Evolutionary conservation across 53 echinoderm and acorn worm species (phyloP), one percentile per base, ranked within the genome.

Genomic region (Paracentrotus lividus): DNA sequence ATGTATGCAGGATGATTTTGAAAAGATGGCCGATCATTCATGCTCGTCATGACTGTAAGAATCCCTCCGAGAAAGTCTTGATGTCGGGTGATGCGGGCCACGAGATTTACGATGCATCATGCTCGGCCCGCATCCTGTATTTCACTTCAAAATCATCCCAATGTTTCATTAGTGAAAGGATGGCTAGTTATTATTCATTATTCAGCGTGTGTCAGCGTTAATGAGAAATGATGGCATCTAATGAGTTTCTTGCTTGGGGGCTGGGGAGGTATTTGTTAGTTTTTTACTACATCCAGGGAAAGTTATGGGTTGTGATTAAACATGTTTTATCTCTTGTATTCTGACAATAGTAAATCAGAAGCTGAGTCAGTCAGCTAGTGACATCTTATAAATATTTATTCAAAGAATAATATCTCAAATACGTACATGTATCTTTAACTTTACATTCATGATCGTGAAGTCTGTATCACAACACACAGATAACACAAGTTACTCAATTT

Each of bases 101-200:
- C 26, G 2, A n/a, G 45, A 81, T 81, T 81, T 81, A 81, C 81
- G 26, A 45, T 81, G n/a, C 47, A 26, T n/a, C n/a, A n/a, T n/a
- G n/a, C n/a, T n/a, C n/a, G n/a, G n/a, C n/a, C 27, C 81, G 27
- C 47, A 81, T 47, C 47, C 81, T 47, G 47, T 47, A 45, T 81
- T 81, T 47, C 47, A 26, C 44, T 81, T 26, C 36, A 18, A 67
- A 81, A 47, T 26, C 44, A 47, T 26, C n/a, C 24, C 2, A 21
- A n/a, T 81, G 49, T 81, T 45, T 81, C 47, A 47, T 81, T 81
- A 81, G 47, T 47, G 21, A 5, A 47, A 81, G 47, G 81, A 40
- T 9, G 81, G 27, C n/a, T n/a, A n/a, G 81, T 81, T 81, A 47
- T 81, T 81, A 81, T 81, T 81, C 81, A 81, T 81, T 81, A 81